phyloP scores from a whole-genome alignment of 1,140 invertebrate genomes.

The Dryas iulia region DNA sequence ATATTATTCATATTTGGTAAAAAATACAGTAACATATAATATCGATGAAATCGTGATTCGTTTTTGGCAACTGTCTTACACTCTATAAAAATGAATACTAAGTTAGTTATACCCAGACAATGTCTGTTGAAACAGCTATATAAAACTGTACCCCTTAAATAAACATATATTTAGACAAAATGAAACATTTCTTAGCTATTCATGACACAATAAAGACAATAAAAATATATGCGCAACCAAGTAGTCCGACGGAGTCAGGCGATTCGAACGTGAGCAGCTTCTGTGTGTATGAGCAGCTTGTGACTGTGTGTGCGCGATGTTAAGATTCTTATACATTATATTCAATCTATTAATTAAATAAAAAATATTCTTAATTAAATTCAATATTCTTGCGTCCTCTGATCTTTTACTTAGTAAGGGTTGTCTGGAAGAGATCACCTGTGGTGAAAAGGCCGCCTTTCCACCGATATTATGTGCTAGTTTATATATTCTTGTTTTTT shows the following conservation, averaged over 20 bases:
- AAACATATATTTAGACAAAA: neutral
- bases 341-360: neutral
- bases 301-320: slow-evolving; percentile 6
- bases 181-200: neutral
- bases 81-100: too few relatives aligned
- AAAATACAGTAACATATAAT: too few relatives aligned
- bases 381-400: too few relatives aligned
- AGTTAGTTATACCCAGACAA: neutral
- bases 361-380: too few relatives aligned
- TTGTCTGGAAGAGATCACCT: too few relatives aligned
- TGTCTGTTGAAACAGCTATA: neutral
- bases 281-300: slow-evolving; percentile 14
- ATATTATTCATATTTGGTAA: too few relatives aligned
- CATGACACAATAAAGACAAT: neutral
- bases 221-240: neutral
- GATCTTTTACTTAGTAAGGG: too few relatives aligned
- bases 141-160: neutral
- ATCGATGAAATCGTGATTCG: too few relatives aligned
- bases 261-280: slow-evolving; percentile 47
- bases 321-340: neutral
- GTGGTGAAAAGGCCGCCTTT: too few relatives aligned
- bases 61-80: neutral
- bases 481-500: too few relatives aligned
- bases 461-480: too few relatives aligned
- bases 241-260: slow-evolving; percentile 34